A percentile compares a stretch with the other conserved stretches of the same genome.
Conservation (phyloP, 2,888 invertebrate species). For the Brenthis daphne region DNA sequence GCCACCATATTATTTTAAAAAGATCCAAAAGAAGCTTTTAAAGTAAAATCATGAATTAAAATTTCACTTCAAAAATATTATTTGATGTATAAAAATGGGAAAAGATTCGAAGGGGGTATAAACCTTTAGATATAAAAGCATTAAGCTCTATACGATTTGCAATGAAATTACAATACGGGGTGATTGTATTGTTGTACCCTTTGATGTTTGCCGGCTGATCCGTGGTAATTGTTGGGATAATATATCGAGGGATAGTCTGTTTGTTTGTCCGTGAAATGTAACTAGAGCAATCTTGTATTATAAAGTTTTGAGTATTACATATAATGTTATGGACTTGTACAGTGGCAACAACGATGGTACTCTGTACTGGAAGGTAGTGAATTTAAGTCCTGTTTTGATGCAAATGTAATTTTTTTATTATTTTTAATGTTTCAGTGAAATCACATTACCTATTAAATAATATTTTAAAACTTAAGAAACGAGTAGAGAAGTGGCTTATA, state of each 20-base stretch:
- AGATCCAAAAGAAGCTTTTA: too few species aligned
- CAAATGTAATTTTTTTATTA: too few species aligned
- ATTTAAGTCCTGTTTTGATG: too few species aligned
- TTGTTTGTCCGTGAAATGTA: constrained; percentile 35
- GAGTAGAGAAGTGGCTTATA: too few species aligned
- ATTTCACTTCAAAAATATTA: neutral
- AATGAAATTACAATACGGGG: constrained; percentile 32
- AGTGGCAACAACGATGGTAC: too few species aligned
- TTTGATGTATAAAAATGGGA: constrained; percentile 6
- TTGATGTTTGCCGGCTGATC: constrained; percentile 45
- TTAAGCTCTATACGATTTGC: constrained; percentile 31
- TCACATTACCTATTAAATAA: too few species aligned
- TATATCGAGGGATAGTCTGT: constrained; percentile 41
- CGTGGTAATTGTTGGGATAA: constrained; percentile 51
- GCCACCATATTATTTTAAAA: too few species aligned
- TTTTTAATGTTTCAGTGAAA: too few species aligned
- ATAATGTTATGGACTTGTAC: too few species aligned
- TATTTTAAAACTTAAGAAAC: too few species aligned
- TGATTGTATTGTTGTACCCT: constrained; percentile 46
- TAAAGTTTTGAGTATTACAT: neutral
- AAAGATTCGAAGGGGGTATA: constrained; percentile 8
- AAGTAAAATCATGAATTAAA: neutral
- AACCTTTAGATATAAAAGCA: constrained; percentile 32
- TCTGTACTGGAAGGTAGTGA: too few species aligned
- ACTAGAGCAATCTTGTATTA: constrained; percentile 16